Evolutionary conservation across 2,113 vertebrate genomes (phyloP), one percentile per base, ranked within the genome.

Genomic region (Neolamprologus falcicula): DNA sequence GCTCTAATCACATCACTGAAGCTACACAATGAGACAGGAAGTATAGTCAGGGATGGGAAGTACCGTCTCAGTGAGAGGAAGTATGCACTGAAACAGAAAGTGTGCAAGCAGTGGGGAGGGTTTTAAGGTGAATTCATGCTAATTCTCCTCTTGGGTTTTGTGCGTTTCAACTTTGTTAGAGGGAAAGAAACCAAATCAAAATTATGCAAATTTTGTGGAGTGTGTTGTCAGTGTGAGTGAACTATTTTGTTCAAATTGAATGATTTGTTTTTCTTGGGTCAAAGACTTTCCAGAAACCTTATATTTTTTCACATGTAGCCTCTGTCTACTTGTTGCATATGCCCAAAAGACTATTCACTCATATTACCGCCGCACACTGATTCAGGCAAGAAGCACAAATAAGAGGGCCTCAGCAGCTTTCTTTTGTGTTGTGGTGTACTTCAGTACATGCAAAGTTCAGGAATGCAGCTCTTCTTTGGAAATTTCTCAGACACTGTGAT

Each of bases 21-120:
- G 63, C n/a, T 85, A 47, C 83, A 80, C 82, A 45, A 33, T 76
- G 7, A 82, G 66, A 89, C 86, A 86, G 90, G 91, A 90, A 88
- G 78, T 71, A 42, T 71, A 68, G 7, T 61, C 33, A 71, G 24
- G 66, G 5, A 82, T 80, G 83, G 89, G 87, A 92, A 89, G 86
- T 42, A 5, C 66, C n/a, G 2, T 76, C 24, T 82, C 40, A 66
- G 40, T 52, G 5, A 88, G 52, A 80, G 57, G 88, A 91, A 86
- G 80, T 52, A 10, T 6, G 16, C 2, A 3, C 21, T 76, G 55
- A 83, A 14, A 83, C 50, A 17, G 81, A 71, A 83, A 59, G 16
- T 50, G 45, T n/a, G 7, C 7, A 2, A 85, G 9, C 9, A 4
- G 7, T 26, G 42, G 17, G 42, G 54, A 68, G 42, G 5, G 19